These are phyloP conservation scores for Trichoplusia ni DNA, from an alignment of 1,140 invertebrate species.

Conservation along the genomic window DNA sequence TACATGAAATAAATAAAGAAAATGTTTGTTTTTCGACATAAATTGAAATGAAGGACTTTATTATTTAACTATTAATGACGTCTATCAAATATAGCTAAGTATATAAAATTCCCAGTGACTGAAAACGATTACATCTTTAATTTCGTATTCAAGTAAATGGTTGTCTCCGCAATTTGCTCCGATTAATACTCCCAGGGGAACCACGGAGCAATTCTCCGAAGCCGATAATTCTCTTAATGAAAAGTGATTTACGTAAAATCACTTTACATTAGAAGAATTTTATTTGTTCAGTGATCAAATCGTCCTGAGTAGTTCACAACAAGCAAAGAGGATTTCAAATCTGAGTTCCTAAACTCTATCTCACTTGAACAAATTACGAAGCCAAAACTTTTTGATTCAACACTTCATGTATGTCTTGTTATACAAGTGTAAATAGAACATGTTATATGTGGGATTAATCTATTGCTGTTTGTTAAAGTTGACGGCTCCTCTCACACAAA, in stretches of 20 bases:
- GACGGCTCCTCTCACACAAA: conserved; percentile 2
- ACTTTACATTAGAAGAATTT: no score
- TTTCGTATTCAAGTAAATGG: background rate
- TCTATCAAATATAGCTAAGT: no score
- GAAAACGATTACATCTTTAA: background rate
- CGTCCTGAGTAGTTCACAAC: background rate
- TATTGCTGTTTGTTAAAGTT: conserved; percentile 15
- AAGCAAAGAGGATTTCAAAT: background rate
- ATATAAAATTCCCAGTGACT: no score
- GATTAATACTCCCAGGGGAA: background rate
- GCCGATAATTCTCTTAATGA: background rate
- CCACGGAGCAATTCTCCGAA: background rate
- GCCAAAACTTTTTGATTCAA: background rate
- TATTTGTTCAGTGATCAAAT: background rate
- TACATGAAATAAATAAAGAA: background rate
- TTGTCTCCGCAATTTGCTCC: conserved; percentile 6
- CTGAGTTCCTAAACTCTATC: background rate
- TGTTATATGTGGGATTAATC: conserved; percentile 10
- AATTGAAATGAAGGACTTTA: no score
- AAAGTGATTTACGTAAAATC: conserved; percentile 21
- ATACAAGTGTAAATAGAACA: background rate
- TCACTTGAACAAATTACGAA: background rate
- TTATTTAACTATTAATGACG: no score
- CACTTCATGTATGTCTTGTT: background rate
- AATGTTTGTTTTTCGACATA: no score